These are phyloP conservation scores for Ephestia elutella DNA, from an alignment of 1,140 invertebrate genomes.

Conservation along the genomic window DNA sequence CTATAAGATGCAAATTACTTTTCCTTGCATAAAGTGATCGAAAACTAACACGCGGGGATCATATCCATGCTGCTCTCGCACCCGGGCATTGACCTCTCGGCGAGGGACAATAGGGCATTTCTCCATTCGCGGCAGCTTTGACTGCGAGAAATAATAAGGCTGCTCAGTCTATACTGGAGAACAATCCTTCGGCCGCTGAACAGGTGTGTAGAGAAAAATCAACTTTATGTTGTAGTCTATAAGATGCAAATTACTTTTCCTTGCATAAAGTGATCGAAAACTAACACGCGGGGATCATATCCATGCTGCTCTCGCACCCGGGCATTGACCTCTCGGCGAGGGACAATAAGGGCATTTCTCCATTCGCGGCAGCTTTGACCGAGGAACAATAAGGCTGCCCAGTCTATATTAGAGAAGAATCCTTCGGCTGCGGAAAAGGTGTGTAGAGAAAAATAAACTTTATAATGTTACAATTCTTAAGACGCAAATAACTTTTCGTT, in stretches of 20 bases:
- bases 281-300: slow-evolving; percentile 89
- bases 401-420: slow-evolving; percentile 90
- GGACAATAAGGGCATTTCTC: slow-evolving; percentile 90
- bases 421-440: slow-evolving; percentile 95
- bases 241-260: too few species aligned
- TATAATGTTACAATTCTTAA: slow-evolving; percentile 37
- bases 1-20: too few species aligned
- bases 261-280: slow-evolving; percentile 95
- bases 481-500: too few species aligned
- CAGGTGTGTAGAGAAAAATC: slow-evolving; percentile 76
- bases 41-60: slow-evolving; percentile 90
- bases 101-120: slow-evolving; percentile 89
- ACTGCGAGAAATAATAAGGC: slow-evolving; percentile 93
- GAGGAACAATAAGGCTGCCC: slow-evolving; percentile 94
- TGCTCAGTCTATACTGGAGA: slow-evolving; percentile 90
- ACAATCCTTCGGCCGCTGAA: slow-evolving; percentile 92
- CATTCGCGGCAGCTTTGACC: slow-evolving; percentile 95
- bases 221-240: too few species aligned
- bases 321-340: slow-evolving; percentile 86
- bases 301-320: slow-evolving; percentile 88
- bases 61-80: slow-evolving; percentile 90
- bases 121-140: slow-evolving; percentile 94
- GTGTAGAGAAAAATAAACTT: not conserved
- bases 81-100: slow-evolving; percentile 86
- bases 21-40: slow-evolving; percentile 94